Conservation (phyloP, 2,797 vertebrate species). For the Scyliorhinus canicula region DNA sequence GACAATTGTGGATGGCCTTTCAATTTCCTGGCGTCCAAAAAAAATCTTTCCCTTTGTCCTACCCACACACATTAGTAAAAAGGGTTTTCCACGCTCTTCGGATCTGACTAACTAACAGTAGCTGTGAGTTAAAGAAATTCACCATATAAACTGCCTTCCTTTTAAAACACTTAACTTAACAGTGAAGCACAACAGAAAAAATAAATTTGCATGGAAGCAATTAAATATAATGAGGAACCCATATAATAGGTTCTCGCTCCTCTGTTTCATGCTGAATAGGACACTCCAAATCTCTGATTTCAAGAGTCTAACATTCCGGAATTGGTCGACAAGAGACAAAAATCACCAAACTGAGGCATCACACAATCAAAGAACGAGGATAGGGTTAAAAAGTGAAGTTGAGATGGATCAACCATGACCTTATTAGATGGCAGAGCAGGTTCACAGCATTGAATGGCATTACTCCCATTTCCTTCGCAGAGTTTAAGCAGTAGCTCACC, state of each 20-base stretch:
- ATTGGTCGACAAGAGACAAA: neutral
- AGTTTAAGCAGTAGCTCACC: neutral
- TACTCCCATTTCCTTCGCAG: neutral
- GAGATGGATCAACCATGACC: too few species aligned
- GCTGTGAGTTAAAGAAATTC: neutral
- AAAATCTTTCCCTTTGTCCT: neutral
- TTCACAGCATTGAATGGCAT: too few species aligned
- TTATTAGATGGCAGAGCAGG: too few species aligned
- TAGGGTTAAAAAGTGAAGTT: too few species aligned
- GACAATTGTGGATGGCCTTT: neutral
- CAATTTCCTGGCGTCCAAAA: neutral
- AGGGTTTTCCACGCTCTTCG: neutral
- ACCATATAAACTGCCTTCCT: neutral
- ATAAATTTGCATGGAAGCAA: neutral
- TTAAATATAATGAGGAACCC: neutral
- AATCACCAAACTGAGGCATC: neutral
- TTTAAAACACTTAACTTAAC: neutral
- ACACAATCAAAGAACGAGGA: neutral
- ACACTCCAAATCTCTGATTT: neutral
- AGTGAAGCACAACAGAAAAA: neutral
- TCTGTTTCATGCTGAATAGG: neutral
- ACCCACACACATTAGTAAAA: neutral
- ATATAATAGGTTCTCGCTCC: neutral
- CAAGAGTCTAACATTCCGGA: neutral
- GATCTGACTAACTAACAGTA: neutral